These are phyloP conservation scores for Phytoseiulus persimilis DNA, from an alignment of 2,888 invertebrate genomes.

Conservation along the genomic window DNA sequence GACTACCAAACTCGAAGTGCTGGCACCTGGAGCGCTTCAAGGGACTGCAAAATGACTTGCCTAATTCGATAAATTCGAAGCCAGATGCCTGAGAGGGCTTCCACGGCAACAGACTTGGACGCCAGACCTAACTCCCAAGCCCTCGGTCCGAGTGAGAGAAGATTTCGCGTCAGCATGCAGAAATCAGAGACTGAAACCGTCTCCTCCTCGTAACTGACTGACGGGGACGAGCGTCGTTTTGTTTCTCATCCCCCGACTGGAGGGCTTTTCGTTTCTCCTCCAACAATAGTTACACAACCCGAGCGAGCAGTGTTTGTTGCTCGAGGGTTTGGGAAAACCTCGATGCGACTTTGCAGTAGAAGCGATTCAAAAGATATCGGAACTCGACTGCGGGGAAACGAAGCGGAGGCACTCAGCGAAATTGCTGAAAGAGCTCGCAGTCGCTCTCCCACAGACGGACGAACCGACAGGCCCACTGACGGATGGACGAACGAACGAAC, in stretches of 20 bases:
- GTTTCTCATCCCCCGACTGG: too few species aligned
- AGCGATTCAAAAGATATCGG: constrained; percentile 5
- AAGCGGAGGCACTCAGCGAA: neutral
- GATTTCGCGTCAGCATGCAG: neutral
- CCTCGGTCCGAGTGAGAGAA: neutral
- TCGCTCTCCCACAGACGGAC: neutral
- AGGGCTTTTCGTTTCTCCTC: too few species aligned
- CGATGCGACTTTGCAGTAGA: neutral
- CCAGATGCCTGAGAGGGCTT: neutral
- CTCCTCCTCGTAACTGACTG: neutral
- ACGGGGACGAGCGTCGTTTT: neutral
- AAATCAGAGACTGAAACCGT: neutral
- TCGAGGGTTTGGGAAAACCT: neutral
- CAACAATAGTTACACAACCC: too few species aligned
- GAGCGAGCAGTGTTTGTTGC: neutral
- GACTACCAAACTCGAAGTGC: neutral
- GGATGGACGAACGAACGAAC: neutral
- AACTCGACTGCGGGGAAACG: neutral
- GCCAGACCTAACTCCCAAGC: neutral
- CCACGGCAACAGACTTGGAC: neutral
- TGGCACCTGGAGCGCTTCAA: neutral
- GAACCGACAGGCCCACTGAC: neutral
- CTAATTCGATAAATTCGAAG: neutral
- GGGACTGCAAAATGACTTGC: neutral
- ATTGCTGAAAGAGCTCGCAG: neutral